Evolutionary conservation across 2,113 vertebrate species (phyloP), one percentile per base, ranked within the genome.

Genomic region (Mormyrus iriodes): DNA sequence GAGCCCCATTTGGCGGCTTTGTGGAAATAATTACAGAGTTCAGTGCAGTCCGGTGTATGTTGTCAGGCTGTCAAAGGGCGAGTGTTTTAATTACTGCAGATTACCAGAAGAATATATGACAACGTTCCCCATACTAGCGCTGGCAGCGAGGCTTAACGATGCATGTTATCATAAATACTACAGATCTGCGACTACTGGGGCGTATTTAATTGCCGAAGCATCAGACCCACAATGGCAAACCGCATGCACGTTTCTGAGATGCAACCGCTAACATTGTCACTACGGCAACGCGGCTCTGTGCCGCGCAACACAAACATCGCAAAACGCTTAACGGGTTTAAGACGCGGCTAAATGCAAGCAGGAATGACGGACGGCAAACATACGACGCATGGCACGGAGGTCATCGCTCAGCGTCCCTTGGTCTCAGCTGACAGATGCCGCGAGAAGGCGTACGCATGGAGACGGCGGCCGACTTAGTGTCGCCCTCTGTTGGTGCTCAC

Each of bases 11-110:
- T 93, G 89, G 89, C 90, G 89, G 93, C 95, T 94, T 92, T 93
- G 94, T 95, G 93, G 91, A 95, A 95, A 95, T 93, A 93, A 93
- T 94, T 91, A 92, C 92, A 93, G 88, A 55, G 82, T 55, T 93
- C 91, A 46, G 84, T 69, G 61, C 61, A 48, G 88, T 89, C 87
- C 86, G 69, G 83, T 52, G 55, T 86, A 65, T 19, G 90, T 92
- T 55, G 44, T 91, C n/a, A 10, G 85, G 92, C 91, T 92, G 90
- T 3, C 58, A 89, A 90, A 92, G 91, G 90, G 88, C 90, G 88
- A 92, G 91, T 90, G 90, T 93, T 94, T 95, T 94, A 95, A 95
- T 95, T 91, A 93, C 1, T 4, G 39, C 49, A 6, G 61, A 87
- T 91, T 91, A 92, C 91, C 82, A 5, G 24, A 91, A 91, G 93